These are phyloP conservation scores for Harmothoe impar DNA, from an alignment of 2,888 invertebrate species.

Conservation along the genomic window DNA sequence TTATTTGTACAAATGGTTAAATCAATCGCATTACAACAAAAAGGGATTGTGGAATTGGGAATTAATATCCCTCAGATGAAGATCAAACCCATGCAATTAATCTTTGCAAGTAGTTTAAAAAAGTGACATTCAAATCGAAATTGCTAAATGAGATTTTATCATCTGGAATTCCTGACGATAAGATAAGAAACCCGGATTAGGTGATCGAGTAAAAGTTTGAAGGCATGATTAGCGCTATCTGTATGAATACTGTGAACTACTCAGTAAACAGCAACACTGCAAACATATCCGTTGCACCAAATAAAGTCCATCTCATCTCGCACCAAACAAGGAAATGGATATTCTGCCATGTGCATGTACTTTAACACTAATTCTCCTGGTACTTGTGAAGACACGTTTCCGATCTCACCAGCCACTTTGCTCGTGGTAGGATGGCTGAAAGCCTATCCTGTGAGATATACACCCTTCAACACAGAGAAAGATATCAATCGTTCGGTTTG, in stretches of 20 bases:
- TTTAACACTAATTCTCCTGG: background rate
- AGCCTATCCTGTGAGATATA: slow-evolving; percentile 15
- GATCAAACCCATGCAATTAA: too few species aligned
- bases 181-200: too few species aligned
- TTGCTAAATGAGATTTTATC: too few species aligned
- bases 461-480: slow-evolving; percentile 18
- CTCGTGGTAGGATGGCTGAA: background rate
- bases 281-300: too few species aligned
- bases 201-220: too few species aligned
- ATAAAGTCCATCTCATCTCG: too few species aligned
- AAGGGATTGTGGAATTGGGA: background rate
- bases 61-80: too few species aligned
- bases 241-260: too few species aligned
- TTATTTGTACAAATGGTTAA: background rate
- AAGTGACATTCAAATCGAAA: background rate
- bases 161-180: too few species aligned
- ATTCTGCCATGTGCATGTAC: slow-evolving; percentile 20
- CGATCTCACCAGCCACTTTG: background rate
- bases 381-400: background rate
- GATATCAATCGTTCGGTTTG: slow-evolving; percentile 43
- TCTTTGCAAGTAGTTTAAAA: background rate
- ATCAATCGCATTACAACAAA: background rate
- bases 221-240: too few species aligned
- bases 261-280: too few species aligned
- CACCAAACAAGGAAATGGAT: slow-evolving; percentile 10